phyloP scores from a whole-genome alignment of 2,888 invertebrate species.

The Troides helena region DNA sequence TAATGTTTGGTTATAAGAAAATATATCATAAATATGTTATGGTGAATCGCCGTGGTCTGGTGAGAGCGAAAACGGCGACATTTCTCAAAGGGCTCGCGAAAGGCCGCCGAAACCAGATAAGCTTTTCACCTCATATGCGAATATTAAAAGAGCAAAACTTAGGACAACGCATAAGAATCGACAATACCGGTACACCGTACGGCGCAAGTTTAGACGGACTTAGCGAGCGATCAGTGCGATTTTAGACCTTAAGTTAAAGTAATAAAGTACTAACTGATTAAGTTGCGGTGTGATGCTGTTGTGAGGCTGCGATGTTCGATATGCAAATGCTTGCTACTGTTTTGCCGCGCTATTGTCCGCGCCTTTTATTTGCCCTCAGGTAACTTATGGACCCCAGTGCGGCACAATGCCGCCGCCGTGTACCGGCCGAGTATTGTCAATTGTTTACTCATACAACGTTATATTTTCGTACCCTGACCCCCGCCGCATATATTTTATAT shows the following conservation, averaged over 20 bases:
- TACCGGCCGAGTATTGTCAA: conserved; percentile 52
- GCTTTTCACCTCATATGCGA: conserved; percentile 34
- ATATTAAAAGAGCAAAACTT: conserved; percentile 45
- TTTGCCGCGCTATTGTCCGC: conserved; percentile 64
- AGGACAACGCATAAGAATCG: conserved; percentile 33
- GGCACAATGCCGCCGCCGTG: conserved; percentile 46
- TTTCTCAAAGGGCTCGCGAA: conserved; percentile 24
- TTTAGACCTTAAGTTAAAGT: neutral
- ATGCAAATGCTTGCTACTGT: conserved; percentile 70
- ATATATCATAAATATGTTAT: no score
- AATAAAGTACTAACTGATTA: conserved; percentile 1
- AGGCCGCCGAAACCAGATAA: conserved; percentile 23
- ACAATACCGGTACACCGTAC: conserved; percentile 8
- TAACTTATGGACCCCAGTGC: conserved; percentile 59
- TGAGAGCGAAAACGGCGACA: no score
- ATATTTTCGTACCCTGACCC: conserved; percentile 38
- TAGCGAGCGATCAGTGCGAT: neutral
- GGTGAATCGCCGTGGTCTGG: no score
- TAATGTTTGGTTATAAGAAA: no score
- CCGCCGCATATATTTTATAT: no score
- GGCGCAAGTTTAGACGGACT: neutral
- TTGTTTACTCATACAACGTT: conserved; percentile 51
- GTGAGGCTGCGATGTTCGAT: conserved; percentile 59
- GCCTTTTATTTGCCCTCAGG: conserved; percentile 41
- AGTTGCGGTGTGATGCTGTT: conserved; percentile 12